These are phyloP conservation scores for Syngnathus floridae DNA, from an alignment of 2,113 vertebrate genomes.

Conservation along the genomic window DNA sequence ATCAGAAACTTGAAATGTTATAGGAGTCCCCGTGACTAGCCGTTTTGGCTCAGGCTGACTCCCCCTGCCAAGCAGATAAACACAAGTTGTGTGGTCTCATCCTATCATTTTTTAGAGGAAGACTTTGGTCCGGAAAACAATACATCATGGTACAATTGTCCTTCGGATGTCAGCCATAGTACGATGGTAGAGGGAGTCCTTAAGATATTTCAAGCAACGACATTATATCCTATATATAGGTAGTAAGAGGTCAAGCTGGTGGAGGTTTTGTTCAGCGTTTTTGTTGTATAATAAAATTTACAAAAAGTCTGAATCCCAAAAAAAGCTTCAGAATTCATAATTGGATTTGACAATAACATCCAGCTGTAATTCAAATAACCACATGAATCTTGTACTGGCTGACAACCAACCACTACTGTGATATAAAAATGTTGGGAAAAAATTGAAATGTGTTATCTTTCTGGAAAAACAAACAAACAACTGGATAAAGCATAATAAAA, in stretches of 20 bases:
- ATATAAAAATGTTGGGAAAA: too few relatives aligned
- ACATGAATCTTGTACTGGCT: neutral
- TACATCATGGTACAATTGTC: conserved; percentile 28
- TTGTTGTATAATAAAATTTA: neutral
- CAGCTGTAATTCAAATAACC: neutral
- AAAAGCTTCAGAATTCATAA: neutral
- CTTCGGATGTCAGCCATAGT: conserved; percentile 45
- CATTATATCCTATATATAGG: neutral
- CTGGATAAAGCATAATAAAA: too few relatives aligned
- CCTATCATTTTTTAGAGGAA: conserved; percentile 35
- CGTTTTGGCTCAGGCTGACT: conserved; percentile 47
- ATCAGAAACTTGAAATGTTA: conserved; percentile 50
- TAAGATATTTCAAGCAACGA: conserved; percentile 16
- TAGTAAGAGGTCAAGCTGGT: neutral
- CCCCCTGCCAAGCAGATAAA: conserved; percentile 61
- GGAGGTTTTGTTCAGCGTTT: neutral
- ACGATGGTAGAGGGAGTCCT: conserved; percentile 17
- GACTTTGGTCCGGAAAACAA: conserved; percentile 39
- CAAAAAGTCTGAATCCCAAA: neutral
- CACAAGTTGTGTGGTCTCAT: conserved; percentile 52
- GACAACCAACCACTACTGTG: neutral
- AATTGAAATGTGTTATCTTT: too few relatives aligned
- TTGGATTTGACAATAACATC: neutral
- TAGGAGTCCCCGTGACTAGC: conserved; percentile 38
- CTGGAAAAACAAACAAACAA: too few relatives aligned